Evolutionary conservation across 1,140 invertebrate species (phyloP).

Genomic region (Sarcophaga bullata): DNA sequence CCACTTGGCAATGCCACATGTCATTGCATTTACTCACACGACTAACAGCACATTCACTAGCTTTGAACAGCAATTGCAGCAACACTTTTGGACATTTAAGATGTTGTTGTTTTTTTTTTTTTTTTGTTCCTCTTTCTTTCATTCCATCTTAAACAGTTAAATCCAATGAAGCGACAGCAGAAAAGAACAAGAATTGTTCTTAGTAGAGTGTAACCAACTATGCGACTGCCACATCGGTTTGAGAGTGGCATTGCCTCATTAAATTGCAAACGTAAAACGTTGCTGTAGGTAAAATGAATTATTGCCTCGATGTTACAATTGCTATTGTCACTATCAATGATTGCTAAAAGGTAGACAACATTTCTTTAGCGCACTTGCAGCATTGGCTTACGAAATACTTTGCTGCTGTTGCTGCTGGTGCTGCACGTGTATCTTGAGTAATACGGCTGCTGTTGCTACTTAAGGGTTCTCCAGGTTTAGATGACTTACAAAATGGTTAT

Average conservation of each 20-base stretch:
- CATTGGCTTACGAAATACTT: not conserved
- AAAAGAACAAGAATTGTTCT: too few species aligned
- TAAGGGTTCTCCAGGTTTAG: not conserved
- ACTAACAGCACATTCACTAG: not conserved
- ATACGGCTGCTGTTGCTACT: not conserved
- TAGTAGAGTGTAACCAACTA: too few species aligned
- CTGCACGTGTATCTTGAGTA: not conserved
- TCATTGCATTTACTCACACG: not conserved
- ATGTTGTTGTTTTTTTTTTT: too few species aligned
- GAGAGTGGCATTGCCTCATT: slow-evolving; percentile 20
- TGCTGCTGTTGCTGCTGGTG: not conserved
- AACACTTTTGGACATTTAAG: too few species aligned
- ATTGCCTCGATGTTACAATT: slow-evolving; percentile 36
- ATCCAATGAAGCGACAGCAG: too few species aligned
- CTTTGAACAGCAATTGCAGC: not conserved
- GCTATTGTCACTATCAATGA: slow-evolving; percentile 35
- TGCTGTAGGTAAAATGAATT: slow-evolving; percentile 37
- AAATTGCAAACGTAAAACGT: slow-evolving; percentile 13
- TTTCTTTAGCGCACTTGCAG: not conserved
- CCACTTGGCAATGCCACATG: slow-evolving; percentile 14
- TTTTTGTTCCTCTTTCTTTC: too few species aligned
- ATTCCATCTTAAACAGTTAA: too few species aligned
- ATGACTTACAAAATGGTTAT: slow-evolving; percentile 4
- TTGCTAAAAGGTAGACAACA: slow-evolving; percentile 17
- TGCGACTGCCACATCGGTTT: not conserved